Evolutionary conservation across 2,888 invertebrate genomes (phyloP).

Genomic region (Epinotia brunnichana): DNA sequence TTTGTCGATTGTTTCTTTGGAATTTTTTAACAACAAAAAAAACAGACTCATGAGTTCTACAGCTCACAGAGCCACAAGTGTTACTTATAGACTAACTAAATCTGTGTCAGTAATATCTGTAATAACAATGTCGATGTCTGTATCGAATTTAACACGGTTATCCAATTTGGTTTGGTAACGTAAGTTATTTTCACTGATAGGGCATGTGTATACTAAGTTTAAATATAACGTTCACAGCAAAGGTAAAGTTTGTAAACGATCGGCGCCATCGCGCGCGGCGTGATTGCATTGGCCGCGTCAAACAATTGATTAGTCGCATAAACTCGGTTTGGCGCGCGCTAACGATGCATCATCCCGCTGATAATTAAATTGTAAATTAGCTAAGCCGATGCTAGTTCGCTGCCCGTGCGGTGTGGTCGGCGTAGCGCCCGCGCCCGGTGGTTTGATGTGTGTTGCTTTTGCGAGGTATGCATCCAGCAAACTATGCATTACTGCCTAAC

Average conservation of each 20-base stretch:
- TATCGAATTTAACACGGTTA: not conserved
- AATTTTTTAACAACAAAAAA: too few species aligned
- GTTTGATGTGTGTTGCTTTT: slow-evolving; percentile 54
- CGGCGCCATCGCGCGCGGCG: slow-evolving; percentile 54
- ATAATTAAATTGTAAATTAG: slow-evolving; percentile 84
- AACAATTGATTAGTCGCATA: slow-evolving; percentile 84
- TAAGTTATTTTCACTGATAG: not conserved
- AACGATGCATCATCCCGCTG: slow-evolving; percentile 83
- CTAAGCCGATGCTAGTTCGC: slow-evolving; percentile 77
- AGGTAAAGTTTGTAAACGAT: slow-evolving; percentile 40
- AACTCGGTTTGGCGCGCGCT: slow-evolving; percentile 83
- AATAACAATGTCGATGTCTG: too few species aligned
- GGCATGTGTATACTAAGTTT: not conserved
- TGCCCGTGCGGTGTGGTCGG: slow-evolving; percentile 61
- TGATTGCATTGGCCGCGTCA: slow-evolving; percentile 82
- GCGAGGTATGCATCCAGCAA: slow-evolving; percentile 24
- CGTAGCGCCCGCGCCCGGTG: slow-evolving; percentile 47
- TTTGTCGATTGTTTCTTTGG: too few species aligned
- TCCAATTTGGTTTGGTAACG: not conserved
- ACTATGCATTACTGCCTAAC: slow-evolving; percentile 1
- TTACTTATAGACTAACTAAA: too few species aligned
- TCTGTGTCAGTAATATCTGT: too few species aligned
- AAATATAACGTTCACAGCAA: slow-evolving; percentile 34
- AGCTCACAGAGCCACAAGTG: too few species aligned
- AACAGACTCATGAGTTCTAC: too few species aligned